Evolutionary conservation across 2,797 vertebrate species (phyloP).

Genomic region (Mormyrus hasselquistii): DNA sequence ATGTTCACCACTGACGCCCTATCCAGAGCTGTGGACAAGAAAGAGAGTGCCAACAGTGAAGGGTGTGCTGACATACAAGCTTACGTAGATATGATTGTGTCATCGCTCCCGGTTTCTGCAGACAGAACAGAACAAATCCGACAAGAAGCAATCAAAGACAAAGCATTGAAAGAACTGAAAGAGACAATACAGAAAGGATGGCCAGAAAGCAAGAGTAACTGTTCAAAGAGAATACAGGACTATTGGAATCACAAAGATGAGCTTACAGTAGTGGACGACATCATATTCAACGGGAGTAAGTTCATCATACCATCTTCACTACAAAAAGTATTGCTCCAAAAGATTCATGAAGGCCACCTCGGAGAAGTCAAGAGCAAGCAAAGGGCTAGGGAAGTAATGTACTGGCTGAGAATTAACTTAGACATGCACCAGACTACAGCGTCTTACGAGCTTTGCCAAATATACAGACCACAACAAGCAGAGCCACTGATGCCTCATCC

Average conservation of each 20-base stretch:
- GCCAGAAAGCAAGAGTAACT: constrained; percentile 21
- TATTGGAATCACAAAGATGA: constrained; percentile 26
- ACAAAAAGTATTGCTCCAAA: constrained; percentile 15
- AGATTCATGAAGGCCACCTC: constrained; percentile 23
- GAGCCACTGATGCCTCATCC: not conserved
- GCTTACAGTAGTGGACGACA: constrained; percentile 18
- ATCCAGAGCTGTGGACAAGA: not conserved
- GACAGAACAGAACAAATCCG: not conserved
- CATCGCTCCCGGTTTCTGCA: not conserved
- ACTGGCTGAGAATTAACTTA: not conserved
- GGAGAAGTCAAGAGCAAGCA: not conserved
- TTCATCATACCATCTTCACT: constrained; percentile 1
- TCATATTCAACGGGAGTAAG: constrained; percentile 26
- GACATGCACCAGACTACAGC: not conserved
- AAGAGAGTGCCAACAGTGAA: not conserved
- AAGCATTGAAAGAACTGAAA: not conserved
- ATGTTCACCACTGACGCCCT: not conserved
- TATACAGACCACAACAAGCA: not conserved
- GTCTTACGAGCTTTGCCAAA: not conserved
- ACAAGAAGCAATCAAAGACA: not conserved
- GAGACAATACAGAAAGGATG: not conserved
- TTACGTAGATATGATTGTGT: not conserved
- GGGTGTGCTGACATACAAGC: not conserved
- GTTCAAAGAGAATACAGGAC: constrained; percentile 10
- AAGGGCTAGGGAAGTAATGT: too few relatives aligned